Percentiles rank a stretch among this genome's conserved stretches.
Evolutionary conservation across 2,113 vertebrate species (phyloP).

Genomic region (Muscicapa adusta): DNA sequence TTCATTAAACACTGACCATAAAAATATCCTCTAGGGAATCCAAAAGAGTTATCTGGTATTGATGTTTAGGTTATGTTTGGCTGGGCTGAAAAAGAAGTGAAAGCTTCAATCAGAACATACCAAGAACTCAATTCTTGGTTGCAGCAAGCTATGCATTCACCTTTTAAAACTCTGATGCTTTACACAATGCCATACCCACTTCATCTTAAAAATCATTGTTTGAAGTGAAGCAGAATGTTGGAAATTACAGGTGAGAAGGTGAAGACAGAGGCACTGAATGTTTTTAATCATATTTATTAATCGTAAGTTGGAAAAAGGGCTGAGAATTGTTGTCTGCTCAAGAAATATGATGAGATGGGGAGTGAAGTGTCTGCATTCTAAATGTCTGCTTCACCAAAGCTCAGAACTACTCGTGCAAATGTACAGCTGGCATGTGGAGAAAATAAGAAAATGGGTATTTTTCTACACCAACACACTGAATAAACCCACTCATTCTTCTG

Average conservation of each 20-base stretch:
- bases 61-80: background rate
- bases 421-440: background rate
- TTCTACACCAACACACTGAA: background rate
- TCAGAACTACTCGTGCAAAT: background rate
- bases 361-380: background rate
- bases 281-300: slow-evolving; percentile 18
- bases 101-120: background rate
- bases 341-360: background rate
- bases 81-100: background rate
- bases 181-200: background rate
- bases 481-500: background rate
- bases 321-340: background rate
- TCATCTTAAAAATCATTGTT: background rate
- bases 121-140: background rate
- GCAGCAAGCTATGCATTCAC: background rate
- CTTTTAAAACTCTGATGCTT: background rate
- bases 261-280: background rate
- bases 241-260: background rate
- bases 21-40: background rate
- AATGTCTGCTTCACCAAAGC: background rate
- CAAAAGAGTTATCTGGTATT: background rate
- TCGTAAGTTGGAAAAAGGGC: background rate
- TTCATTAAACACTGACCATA: background rate
- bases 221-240: background rate
- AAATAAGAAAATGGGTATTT: slow-evolving; percentile 11